Evolutionary conservation across 2,797 vertebrate species (phyloP), one percentile per base, ranked within the genome.

Genomic region (Vespertilio murinus): DNA sequence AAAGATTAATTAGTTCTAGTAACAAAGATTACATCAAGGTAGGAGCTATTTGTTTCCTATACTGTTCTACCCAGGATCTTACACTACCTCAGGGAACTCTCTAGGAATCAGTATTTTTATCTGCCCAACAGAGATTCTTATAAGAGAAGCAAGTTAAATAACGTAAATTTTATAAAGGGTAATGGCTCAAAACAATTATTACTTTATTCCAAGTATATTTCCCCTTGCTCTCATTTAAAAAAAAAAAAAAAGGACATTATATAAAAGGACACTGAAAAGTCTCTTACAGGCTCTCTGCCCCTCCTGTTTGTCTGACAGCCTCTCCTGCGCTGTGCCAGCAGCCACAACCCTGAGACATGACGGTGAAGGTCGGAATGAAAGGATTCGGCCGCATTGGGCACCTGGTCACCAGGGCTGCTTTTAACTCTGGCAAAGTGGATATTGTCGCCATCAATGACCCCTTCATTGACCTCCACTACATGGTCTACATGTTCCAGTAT

Each of bases 1-100:
- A 97, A 93, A 94, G 80, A 91, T 52, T 73, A 79, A 91, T 52
- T 73, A 79, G 77, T 88, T 81, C 87, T 90, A 90, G 28, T 14
- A 47, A 88, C 49, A 92, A 87, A 91, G 94, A 75, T 0, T 93
- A 77, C 38, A 40, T 38, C 87, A 71, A 59, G 59, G 33, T 54
- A 83, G n/a, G 25, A 38, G 12, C 35, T 83, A 18, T 69, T 88
- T 92, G 69, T 91, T 95, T 87, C 47, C 40, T 88, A 79, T 42
- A 71, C 20, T 78, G 40, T 74, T 85, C 47, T 80, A 89, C 22
- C 38, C n/a, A 77, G 84, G 30, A 93, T 64, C 65, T 88, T 67
- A 71, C 69, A 69, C 64, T 90, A 92, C 11, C 84, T 82, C 65
- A 89, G 22, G 23, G 30, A 93, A 96, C 54, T 52, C 56, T 85